Base-by-base conservation (phyloP, 2,888 invertebrate species). In the Andricus quercusramuli region DNA sequence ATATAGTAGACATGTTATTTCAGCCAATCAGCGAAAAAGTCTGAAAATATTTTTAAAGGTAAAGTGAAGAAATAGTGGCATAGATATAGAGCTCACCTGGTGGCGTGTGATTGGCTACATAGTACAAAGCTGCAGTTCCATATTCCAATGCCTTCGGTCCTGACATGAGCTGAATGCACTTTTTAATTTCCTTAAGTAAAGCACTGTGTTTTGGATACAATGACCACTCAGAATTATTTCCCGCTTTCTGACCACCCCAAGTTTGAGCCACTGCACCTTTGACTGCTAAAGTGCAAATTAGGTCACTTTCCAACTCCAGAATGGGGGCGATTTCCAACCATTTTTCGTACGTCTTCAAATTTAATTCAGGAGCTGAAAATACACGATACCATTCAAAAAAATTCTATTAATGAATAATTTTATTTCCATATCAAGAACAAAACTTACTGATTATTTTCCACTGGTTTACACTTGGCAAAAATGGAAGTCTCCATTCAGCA, bases 401-500 rank as follows among this genome's bases (percentile, higher is more conserved):
- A 70, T 25, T 47, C 37, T 59, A 32, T 29, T 70, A 65, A 51
- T 44, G 56, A 47, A 47, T 76, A 59, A 22, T 59, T 22, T 22
- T n/a, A 1, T 22, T 22, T 59, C 8, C 3, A 59, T 59, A 29
- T 32, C 17, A 15, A 15, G 15, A 78, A 51, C 66, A 17, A 20
- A 78, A 84, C 79, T 79, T 87, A 91, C 93, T 89, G 80, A 94
- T 93, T 77, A 94, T 92, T 44, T 90, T 92, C 93, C 93, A 94
- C 56, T 93, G 90, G 68, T 93, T 92, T 59, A 92, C 88, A 80
- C 91, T 87, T 0, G 89, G 90, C 51, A 93, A 89, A 83, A 93
- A 94, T 0, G 94, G 94, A 56, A 94, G 89, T 79, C 94, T 90
- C 89, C 93, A 94, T 82, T 94, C 89, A 1, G 94, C 88, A 80